Base-by-base conservation (phyloP, 2,797 vertebrate species). In the Kryptolebias ocellatus region DNA sequence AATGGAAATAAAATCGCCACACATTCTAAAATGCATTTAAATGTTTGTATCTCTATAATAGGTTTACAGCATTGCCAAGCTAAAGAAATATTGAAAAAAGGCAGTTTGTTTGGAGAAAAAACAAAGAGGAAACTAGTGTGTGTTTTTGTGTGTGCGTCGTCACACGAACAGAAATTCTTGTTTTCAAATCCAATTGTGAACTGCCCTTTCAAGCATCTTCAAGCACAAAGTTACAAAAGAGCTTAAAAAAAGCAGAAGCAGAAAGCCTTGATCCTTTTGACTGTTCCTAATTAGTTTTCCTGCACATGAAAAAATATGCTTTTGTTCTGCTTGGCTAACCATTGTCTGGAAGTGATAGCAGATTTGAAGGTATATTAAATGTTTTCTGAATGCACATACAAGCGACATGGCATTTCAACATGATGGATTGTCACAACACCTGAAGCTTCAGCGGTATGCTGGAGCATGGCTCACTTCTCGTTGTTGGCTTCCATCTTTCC, bases 221-320 rank as follows among this genome's bases (percentile, higher is more conserved):
- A 74, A 58, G 56, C 57, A 63, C 56, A 63, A 45, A 64, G 42
- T 65, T 51, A 53, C 44, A 49, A 84, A 83, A 66, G 14, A 61
- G 54, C 9, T 70, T 60, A 76, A 80, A 72, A 60, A 31, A 60
- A 70, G 64, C 54, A 78, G 62, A 85, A 80, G 34, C 18, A 60
- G 57, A 78, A 78, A 73, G 53, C 83, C 76, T 87, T 88, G 78
- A 89, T 82, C 74, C 50, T 81, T 85, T 73, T 66, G 69, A 69
- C 60, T 76, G 66, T 53, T 67, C 52, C 74, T 89, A 85, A 88
- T 89, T 87, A 80, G 73, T 88, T 90, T 87, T 79, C 60, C 59
- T 15, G 14, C 58, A 76, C n/a, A 73, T 55, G 37, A 71, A 24
- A 87, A 83, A 85, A 87, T 60, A 80, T 47, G 61, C 72, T 75